phyloP scores from a whole-genome alignment of 64 coral and sea anemone genomes.

The Montipora foliosa region DNA sequence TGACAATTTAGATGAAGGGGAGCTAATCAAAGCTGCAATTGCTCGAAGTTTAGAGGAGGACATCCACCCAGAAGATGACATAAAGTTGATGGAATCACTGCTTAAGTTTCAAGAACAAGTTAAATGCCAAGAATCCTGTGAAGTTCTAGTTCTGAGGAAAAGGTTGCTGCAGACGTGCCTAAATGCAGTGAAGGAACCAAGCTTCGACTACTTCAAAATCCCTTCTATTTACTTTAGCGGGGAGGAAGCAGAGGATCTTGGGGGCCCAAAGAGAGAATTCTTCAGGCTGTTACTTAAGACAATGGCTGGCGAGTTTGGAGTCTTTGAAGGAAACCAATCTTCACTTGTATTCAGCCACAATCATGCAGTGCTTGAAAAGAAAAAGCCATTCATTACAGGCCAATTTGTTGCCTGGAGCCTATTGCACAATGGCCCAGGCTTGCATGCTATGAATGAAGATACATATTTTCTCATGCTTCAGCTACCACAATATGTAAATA shows the following conservation, averaged over 20 bases:
- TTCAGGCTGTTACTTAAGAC: slow-evolving; percentile 56
- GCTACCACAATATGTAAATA: slow-evolving; percentile 57
- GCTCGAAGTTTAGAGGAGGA: slow-evolving; percentile 45
- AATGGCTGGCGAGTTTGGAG: slow-evolving; percentile 44
- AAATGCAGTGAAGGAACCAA: slow-evolving; percentile 7
- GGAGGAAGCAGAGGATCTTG: slow-evolving; percentile 36
- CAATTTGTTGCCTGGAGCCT: slow-evolving; percentile 71
- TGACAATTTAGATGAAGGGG: slow-evolving; percentile 49
- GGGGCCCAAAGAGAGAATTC: slow-evolving; percentile 32
- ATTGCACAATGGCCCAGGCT: slow-evolving; percentile 56
- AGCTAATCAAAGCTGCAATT: slow-evolving; percentile 63
- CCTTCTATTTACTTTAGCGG: slow-evolving; percentile 50
- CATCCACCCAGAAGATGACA: slow-evolving; percentile 27
- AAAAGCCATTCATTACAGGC: slow-evolving; percentile 51
- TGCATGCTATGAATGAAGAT: slow-evolving; percentile 74
- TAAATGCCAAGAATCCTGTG: slow-evolving; percentile 25
- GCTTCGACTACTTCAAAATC: slow-evolving; percentile 13
- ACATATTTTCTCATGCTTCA: slow-evolving; percentile 70
- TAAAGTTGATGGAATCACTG: slow-evolving; percentile 20
- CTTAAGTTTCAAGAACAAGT: slow-evolving; percentile 48
- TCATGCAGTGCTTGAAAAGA: slow-evolving; percentile 41
- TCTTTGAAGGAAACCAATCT: slow-evolving; percentile 50
- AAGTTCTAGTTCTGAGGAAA: slow-evolving; percentile 56
- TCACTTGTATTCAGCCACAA: slow-evolving; percentile 53
- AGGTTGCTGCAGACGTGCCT: slow-evolving; percentile 61